Evolutionary conservation across 2,888 invertebrate species (phyloP), one percentile per base, ranked within the genome.

Genomic region (Campoletis raptor): DNA sequence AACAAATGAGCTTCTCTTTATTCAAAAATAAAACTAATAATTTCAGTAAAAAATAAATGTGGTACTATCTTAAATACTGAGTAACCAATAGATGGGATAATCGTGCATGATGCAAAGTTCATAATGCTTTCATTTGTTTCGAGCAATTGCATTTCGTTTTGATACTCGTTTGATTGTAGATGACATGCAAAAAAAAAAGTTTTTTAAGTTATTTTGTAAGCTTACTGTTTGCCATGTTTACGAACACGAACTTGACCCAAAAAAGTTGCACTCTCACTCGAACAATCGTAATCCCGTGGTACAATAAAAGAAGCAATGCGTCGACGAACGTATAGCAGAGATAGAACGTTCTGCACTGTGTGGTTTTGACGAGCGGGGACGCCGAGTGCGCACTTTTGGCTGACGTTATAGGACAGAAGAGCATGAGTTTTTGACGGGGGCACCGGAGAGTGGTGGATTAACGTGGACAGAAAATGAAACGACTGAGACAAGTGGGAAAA

Each of bases 261-360:
- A 61, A 61, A 30, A 15, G 7, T 3, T 5, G 6, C 5, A 30
- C 30, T 61, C 61, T 61, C 37, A n/a, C 10, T 18, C 30, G 37
- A n/a, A 52, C 36, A 30, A 36, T 8, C n/a, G 9, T 48, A 36
- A 72, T 72, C 5, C 5, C 52, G 36, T 36, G 52, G 40, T 15
- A 73, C n/a, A 73, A 54, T 37, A 52, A 54, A 73, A 73, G 4
- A 12, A 54, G 30, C 36, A 15, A 52, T 12, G 54, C 36, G 40
- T 36, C 73, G 40, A 73, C 54, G 21, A 73, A 57, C 54, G 21
- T n/a, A 37, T 15, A 52, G 36, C n/a, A 37, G 52, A 57, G 54
- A 36, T 37, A 57, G 73, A 40, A 57, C 40, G 40, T 73, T 73
- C 40, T n/a, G 73, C 54, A 54, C 73, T 73, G 40, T 73, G 73